Evolutionary conservation across 1,140 invertebrate genomes (phyloP), one percentile per base, ranked within the genome.

Genomic region (Leguminivora glycinivorella): DNA sequence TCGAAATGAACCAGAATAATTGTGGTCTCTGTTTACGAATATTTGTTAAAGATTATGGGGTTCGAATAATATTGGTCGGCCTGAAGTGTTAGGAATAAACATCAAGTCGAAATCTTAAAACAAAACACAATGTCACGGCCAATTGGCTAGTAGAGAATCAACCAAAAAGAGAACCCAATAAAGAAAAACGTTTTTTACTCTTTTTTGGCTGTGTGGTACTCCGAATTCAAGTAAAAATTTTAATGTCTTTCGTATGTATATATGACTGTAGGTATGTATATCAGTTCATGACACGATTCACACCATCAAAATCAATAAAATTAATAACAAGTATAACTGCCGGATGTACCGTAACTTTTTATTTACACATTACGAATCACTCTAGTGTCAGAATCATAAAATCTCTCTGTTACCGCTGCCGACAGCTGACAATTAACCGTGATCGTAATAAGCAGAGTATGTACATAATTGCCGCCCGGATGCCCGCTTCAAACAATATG

Each of bases 71-170:
- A 22, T 6, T 52, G 47, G 47, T 40, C 12, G 5, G 38, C 10
- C 14, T 17, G 40, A 5, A 17, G 12, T 52, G 47, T 22, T n/a
- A n/a, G n/a, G n/a, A n/a, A n/a, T n/a, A n/a, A n/a, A n/a, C n/a
- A n/a, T n/a, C n/a, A n/a, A 7, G 38, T 17, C n/a, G 40, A 22
- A 52, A 52, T 17, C 17, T 10, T 52, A 52, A 52, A 52, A 52
- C 47, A 52, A 52, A 52, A 52, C 47, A 19, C 19, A 52, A 22
- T 52, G 47, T 52, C 47, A 52, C 19, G 47, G 47, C 47, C 47
- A 52, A 52, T 52, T 52, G 17, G 43, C 4, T 19, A 6, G 7
- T 52, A n/a, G 6, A 52, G 19, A 22, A 22, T 52, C 19, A 19
- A 22, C 10, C 47, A 52, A 52, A 52, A 52, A 9, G 17, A 52